Conservation (phyloP, 2,888 invertebrate genomes). For the Coelopa pilipes region DNA sequence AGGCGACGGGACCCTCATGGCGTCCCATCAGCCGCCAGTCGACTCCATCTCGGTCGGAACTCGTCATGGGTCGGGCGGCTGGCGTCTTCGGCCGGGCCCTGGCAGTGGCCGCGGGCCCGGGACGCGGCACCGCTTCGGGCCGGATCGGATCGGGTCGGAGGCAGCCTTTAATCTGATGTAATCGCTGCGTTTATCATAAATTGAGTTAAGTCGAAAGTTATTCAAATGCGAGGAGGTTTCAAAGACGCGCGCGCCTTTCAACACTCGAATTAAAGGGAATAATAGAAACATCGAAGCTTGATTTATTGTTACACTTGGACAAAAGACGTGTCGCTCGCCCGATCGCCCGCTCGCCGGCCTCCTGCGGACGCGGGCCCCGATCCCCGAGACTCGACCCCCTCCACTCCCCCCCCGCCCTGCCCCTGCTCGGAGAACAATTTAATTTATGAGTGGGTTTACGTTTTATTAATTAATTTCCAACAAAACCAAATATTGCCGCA, state of each 20-base stretch:
- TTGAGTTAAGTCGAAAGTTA: not conserved
- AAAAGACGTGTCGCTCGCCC: not conserved
- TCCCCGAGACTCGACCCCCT: too few relatives aligned
- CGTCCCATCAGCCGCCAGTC: too few relatives aligned
- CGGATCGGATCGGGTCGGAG: not conserved
- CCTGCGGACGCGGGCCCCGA: too few relatives aligned
- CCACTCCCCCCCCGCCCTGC: too few relatives aligned
- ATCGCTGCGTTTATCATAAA: conserved; percentile 6
- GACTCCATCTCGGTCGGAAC: too few relatives aligned
- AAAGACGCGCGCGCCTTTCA: conserved; percentile 23
- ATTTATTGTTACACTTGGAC: conserved; percentile 24
- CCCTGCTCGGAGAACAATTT: not conserved
- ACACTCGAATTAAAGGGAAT: conserved; percentile 19
- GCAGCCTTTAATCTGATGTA: conserved; percentile 12
- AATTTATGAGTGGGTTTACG: not conserved
- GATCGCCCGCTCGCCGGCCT: too few relatives aligned
- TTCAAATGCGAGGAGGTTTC: conserved; percentile 5
- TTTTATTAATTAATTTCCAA: conserved; percentile 13
- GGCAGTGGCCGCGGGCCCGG: too few relatives aligned
- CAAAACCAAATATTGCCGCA: not conserved
- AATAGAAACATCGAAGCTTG: conserved; percentile 20
- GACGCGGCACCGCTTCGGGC: too few relatives aligned
- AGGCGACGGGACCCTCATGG: too few relatives aligned
- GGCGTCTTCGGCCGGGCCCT: too few relatives aligned
- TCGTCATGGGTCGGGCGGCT: too few relatives aligned